Evolutionary conservation across 2,797 vertebrate species (phyloP).

Genomic region (Prionace glauca): DNA sequence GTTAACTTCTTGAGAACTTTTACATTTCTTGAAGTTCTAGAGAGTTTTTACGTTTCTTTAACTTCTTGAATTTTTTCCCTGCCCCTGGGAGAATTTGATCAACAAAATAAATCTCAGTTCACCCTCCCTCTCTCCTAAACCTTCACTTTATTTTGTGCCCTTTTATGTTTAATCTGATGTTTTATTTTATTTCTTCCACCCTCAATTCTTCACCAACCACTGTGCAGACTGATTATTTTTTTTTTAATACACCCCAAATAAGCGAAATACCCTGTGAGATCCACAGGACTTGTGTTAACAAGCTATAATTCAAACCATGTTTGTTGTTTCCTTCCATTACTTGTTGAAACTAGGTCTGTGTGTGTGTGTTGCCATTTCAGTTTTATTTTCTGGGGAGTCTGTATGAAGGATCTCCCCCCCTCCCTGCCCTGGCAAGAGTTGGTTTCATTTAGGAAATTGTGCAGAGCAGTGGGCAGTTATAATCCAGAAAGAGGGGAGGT

Average conservation of each 20-base stretch:
- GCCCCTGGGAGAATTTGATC: neutral
- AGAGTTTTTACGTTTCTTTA: too few relatives aligned
- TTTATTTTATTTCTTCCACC: neutral
- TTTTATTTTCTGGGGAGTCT: neutral
- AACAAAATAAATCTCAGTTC: neutral
- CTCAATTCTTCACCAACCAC: neutral
- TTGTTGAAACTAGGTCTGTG: neutral
- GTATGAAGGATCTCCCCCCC: neutral
- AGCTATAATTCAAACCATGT: neutral
- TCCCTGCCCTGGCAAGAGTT: too few relatives aligned
- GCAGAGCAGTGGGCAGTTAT: too few relatives aligned
- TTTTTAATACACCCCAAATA: too few relatives aligned
- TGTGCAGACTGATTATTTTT: neutral
- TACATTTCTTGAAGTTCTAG: too few relatives aligned
- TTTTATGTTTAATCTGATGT: neutral
- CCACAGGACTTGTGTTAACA: neutral
- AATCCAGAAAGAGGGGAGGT: neutral
- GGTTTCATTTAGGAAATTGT: neutral
- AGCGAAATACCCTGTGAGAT: neutral
- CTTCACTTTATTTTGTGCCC: neutral
- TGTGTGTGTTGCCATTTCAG: neutral
- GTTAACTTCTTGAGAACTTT: too few relatives aligned
- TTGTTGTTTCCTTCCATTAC: neutral
- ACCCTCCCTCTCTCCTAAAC: neutral
- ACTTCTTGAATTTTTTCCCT: too few relatives aligned